These are phyloP conservation scores for Fringilla coelebs DNA, from an alignment of 2,797 vertebrate genomes.

Conservation along the genomic window DNA sequence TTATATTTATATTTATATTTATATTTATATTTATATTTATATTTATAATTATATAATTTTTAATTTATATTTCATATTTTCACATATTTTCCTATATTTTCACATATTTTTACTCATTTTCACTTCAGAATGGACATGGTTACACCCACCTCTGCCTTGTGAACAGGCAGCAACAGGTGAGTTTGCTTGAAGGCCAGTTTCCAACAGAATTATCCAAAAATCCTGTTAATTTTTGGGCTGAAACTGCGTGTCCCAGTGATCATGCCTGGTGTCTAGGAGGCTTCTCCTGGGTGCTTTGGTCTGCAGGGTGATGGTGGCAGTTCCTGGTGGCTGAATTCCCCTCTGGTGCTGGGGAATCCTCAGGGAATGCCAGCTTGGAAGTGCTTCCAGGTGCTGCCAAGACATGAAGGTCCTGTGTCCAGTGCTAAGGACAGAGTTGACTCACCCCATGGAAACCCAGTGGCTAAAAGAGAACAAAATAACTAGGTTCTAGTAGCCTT, in stretches of 20 bases:
- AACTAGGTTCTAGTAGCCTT: neutral
- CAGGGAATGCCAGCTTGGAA: rapidly evolving
- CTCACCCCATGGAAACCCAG: neutral
- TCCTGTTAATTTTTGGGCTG: rapidly evolving
- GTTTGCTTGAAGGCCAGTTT: neutral
- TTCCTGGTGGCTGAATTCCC: neutral
- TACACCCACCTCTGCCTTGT: neutral
- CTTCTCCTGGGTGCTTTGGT: neutral
- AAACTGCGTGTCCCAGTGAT: neutral
- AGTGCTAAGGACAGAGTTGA: neutral
- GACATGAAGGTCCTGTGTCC: neutral
- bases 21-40: too few species aligned
- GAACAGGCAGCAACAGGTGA: neutral
- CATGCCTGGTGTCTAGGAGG: neutral
- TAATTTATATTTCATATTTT: too few species aligned
- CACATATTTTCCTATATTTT: too few species aligned
- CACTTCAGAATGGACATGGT: neutral
- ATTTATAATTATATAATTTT: too few species aligned
- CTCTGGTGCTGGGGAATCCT: neutral
- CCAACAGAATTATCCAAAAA: neutral
- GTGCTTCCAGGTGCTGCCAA: neutral
- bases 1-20: too few species aligned
- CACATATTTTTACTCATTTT: neutral
- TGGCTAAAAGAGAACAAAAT: neutral
- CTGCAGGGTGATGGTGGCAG: neutral